These are phyloP conservation scores for Netelia virgata DNA, from an alignment of 2,888 invertebrate species.

Conservation along the genomic window DNA sequence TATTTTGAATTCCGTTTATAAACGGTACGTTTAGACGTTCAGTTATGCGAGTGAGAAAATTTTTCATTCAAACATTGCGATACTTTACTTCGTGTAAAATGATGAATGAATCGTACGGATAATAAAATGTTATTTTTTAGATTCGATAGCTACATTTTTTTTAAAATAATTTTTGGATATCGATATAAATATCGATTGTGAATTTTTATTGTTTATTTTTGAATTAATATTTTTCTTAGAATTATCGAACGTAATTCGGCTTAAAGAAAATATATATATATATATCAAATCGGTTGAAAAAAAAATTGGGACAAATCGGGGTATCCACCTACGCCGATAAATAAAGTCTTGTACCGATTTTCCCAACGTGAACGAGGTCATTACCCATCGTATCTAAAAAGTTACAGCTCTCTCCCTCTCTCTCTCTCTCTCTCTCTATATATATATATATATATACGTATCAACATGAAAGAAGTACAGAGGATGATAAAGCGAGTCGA, in stretches of 20 bases:
- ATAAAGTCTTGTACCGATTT: background rate
- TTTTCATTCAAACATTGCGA: slow-evolving; percentile 1
- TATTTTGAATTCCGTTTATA: slow-evolving; percentile 21
- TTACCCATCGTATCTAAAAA: slow-evolving; percentile 28
- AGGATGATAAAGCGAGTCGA: slow-evolving; percentile 64
- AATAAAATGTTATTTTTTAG: too few species aligned
- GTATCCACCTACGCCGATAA: background rate
- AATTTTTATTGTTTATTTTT: background rate
- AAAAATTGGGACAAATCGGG: background rate
- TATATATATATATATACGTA: slow-evolving; percentile 2
- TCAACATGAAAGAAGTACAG: background rate
- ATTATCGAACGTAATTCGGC: background rate
- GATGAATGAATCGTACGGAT: background rate
- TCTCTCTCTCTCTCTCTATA: too few species aligned
- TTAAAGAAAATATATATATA: too few species aligned
- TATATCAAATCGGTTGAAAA: too few species aligned
- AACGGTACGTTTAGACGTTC: slow-evolving; percentile 1
- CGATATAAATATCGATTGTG: background rate
- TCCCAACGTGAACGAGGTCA: slow-evolving; percentile 17
- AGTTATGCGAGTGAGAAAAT: background rate
- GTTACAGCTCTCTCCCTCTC: too few species aligned
- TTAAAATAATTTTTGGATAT: background rate
- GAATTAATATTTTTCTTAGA: background rate
- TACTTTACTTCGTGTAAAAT: background rate
- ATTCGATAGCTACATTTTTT: too few species aligned